Percentiles rank a stretch among this genome's conserved stretches.
Evolutionary conservation across 2,113 vertebrate species (phyloP).

Genomic region (Theropithecus gelada): DNA sequence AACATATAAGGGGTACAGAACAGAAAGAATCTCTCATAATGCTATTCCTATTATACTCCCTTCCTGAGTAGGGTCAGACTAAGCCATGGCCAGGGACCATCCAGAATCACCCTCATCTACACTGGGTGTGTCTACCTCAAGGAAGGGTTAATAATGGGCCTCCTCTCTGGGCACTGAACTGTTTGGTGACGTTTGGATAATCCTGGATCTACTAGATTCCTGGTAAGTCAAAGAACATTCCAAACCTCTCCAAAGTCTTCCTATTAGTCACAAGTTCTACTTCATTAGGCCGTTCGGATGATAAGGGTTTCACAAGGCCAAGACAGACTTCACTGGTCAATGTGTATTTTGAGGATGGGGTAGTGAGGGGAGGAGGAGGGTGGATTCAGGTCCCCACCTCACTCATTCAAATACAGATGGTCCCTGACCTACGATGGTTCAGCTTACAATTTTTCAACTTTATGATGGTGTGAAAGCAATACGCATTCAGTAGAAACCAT

Average conservation of each 20-base stretch:
- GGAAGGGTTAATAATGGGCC: not conserved
- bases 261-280: not conserved
- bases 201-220: not conserved
- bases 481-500: not conserved
- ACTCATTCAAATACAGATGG: not conserved
- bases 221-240: not conserved
- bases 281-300: not conserved
- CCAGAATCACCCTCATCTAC: not conserved
- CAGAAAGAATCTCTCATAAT: not conserved
- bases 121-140: too few species aligned
- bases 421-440: not conserved
- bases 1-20: not conserved
- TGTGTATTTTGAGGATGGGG: not conserved
- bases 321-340: not conserved
- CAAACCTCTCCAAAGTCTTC: not conserved
- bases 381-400: not conserved
- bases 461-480: not conserved
- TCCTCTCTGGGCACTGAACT: not conserved
- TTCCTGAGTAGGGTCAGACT: not conserved
- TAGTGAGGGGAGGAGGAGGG: not conserved
- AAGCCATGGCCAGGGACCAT: not conserved
- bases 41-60: not conserved
- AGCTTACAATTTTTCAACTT: not conserved
- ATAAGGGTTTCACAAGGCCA: not conserved
- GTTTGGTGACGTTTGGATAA: not conserved